Evolutionary conservation across 2,888 invertebrate species (phyloP), one percentile per base, ranked within the genome.

Genomic region (Chymomyza amoena): DNA sequence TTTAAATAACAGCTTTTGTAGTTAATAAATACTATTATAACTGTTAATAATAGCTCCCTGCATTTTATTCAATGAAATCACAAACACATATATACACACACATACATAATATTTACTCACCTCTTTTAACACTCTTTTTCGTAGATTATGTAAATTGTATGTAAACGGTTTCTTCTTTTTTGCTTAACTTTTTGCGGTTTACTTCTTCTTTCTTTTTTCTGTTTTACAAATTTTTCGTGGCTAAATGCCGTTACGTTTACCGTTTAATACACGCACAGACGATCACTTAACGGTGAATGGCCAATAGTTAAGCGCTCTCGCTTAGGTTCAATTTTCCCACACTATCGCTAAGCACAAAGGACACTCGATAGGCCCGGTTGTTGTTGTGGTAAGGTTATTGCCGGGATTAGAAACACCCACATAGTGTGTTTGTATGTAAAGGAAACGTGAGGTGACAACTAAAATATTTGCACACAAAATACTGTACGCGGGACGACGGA

Each of bases 71-170:
- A n/a, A n/a, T n/a, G n/a, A n/a, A n/a, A n/a, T n/a, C n/a, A n/a
- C n/a, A n/a, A n/a, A n/a, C n/a, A n/a, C n/a, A n/a, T n/a, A n/a
- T n/a, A n/a, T n/a, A n/a, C n/a, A n/a, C n/a, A n/a, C n/a, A n/a
- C n/a, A n/a, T n/a, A n/a, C n/a, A n/a, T n/a, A n/a, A n/a, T n/a
- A n/a, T n/a, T n/a, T n/a, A n/a, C n/a, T n/a, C n/a, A n/a, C n/a
- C 88, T 83, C 76, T 73, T 70, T 83, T 78, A 83, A 78, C 88
- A 80, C 81, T 74, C 78, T 80, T 70, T 67, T 67, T 72, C 56
- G 64, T 39, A 6, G 60, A 28, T 78, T 63, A 80, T 87, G 86
- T 75, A 78, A 85, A 85, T 87, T 39, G 39, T 39, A 39, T 39
- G 39, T 39, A 39, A 39, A 39, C 6, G 1, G 72, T 80, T 71